Evolutionary conservation across 2,113 vertebrate species (phyloP).

Genomic region (Cinclus cinclus): DNA sequence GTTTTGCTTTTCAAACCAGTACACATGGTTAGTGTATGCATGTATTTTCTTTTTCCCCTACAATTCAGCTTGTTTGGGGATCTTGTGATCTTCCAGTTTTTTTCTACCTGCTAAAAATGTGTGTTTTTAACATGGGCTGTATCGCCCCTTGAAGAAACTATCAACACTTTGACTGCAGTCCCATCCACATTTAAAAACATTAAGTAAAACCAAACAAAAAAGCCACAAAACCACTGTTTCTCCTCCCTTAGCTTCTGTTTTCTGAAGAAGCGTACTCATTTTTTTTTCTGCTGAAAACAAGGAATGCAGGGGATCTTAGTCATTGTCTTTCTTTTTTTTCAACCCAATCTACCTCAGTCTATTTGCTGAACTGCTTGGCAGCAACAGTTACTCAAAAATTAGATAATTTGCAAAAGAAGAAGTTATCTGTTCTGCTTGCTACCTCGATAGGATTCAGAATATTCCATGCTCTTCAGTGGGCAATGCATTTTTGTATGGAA

Average conservation of each 20-base stretch:
- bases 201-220: not conserved
- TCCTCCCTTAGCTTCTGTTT: not conserved
- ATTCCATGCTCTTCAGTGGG: not conserved
- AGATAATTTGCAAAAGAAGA: not conserved
- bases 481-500: not conserved
- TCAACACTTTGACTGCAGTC: not conserved
- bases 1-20: too few relatives aligned
- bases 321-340: not conserved
- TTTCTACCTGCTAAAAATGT: not conserved
- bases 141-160: not conserved
- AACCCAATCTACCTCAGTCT: not conserved
- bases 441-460: not conserved
- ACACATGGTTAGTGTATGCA: not conserved
- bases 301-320: not conserved
- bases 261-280: not conserved
- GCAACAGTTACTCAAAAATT: not conserved
- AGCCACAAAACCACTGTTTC: not conserved
- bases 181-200: not conserved
- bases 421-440: not conserved
- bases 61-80: not conserved
- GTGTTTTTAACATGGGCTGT: not conserved
- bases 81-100: not conserved
- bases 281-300: not conserved
- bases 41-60: not conserved
- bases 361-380: not conserved